Percentiles rank a stretch among this genome's conserved stretches.
These are phyloP conservation scores for Pristionchus arcanus DNA, from an alignment of 2,888 invertebrate genomes.

Conservation along the genomic window DNA sequence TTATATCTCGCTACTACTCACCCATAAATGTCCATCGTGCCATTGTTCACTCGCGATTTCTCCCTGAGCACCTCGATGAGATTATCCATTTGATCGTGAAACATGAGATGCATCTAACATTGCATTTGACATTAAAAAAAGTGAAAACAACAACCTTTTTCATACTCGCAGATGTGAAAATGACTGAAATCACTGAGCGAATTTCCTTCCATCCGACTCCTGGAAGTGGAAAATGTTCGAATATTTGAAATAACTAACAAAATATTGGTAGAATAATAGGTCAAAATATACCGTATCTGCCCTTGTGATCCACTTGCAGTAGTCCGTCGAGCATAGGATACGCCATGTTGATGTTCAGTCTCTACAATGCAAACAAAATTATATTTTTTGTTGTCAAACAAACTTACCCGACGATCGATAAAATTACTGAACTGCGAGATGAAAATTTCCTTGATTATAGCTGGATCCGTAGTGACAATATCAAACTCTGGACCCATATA, in stretches of 20 bases:
- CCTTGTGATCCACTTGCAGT: conserved; percentile 55
- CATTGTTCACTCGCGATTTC: neutral
- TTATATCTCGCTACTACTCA: neutral
- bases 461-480: conserved; percentile 65
- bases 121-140: neutral
- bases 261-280: neutral
- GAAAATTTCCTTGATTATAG: conserved; percentile 70
- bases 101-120: conserved; percentile 58
- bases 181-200: conserved; percentile 84
- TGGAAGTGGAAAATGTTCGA: neutral
- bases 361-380: neutral
- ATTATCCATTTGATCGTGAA: conserved; percentile 58
- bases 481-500: conserved; percentile 65
- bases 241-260: neutral
- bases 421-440: conserved; percentile 74
- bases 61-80: conserved; percentile 13
- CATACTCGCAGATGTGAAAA: conserved; percentile 86
- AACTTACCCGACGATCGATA: conserved; percentile 62
- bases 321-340: conserved; percentile 53
- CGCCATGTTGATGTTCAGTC: conserved; percentile 36
- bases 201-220: conserved; percentile 84
- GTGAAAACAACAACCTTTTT: conserved; percentile 79
- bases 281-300: conserved; percentile 3
- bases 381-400: neutral
- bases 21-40: conserved; percentile 52